Evolutionary conservation across 2,888 invertebrate genomes (phyloP).

Genomic region (Luperina testacea): DNA sequence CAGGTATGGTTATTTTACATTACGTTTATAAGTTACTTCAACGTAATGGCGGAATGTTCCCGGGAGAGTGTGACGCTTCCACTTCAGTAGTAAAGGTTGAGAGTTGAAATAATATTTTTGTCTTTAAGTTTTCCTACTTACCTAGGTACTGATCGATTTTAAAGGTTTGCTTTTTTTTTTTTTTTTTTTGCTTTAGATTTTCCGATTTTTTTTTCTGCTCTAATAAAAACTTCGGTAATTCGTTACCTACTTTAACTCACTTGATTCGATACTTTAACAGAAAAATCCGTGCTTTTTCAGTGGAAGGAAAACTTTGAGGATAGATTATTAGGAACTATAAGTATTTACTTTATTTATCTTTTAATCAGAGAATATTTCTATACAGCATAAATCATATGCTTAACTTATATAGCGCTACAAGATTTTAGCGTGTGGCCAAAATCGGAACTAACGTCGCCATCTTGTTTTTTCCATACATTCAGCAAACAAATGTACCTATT

Average conservation of each 20-base stretch:
- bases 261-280: background rate
- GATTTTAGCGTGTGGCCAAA: background rate
- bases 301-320: background rate
- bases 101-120: slow-evolving; percentile 16
- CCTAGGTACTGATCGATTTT: background rate
- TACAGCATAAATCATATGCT: background rate
- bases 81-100: slow-evolving; percentile 16
- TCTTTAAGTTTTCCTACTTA: background rate
- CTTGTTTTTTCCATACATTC: background rate
- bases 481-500: background rate
- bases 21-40: slow-evolving; percentile 41
- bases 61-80: slow-evolving; percentile 24
- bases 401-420: background rate
- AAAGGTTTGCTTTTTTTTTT: background rate
- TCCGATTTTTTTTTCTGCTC: background rate
- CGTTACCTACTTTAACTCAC: too few relatives aligned
- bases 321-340: background rate
- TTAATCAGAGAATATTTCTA: background rate
- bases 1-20: slow-evolving; percentile 48
- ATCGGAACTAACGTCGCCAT: background rate
- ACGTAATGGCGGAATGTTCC: slow-evolving; percentile 12
- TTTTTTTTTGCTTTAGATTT: too few relatives aligned
- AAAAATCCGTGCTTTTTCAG: background rate
- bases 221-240: background rate
- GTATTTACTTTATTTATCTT: background rate